Evolutionary conservation across 37 sponge, comb jelly and placozoan species (phyloP), one percentile per base, ranked within the genome.

Genomic region (Bolinopsis microptera): DNA sequence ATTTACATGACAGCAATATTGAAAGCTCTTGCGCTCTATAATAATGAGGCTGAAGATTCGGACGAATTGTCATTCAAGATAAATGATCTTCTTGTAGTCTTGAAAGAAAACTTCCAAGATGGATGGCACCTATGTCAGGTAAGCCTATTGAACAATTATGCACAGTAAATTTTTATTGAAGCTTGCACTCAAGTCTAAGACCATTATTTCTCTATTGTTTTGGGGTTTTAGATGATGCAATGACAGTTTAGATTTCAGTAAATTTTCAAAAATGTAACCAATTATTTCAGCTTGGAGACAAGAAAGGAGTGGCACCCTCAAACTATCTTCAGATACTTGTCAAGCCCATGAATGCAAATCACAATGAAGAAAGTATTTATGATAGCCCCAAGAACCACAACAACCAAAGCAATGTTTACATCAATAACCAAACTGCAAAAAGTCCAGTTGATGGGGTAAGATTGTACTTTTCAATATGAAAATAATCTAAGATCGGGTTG

Each of bases 11-110:
- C 61, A 48, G 5, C 80, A n/a, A 48, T 24, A 39, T 5, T 86
- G n/a, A 86, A 86, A 26, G 90, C 90, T 24, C 27, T 86, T 5
- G 90, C 90, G 8, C 41, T 86, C 24, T 86, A 86, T 86, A 41
- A 35, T 5, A 86, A 86, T 41, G 90, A 86, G 3, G 90, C 90
- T 39, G 90, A 86, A 27, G 90, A 86, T 34, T 24, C 13, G 5
- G 90, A 86, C 39, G 90, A 86, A 38, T 27, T 86, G 48, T 86
- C 90, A 0, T 86, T 86, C 90, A 86, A 86, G 36, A 38, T 86
- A 9, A 86, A 86, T 27, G 90, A 86, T 30, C 24, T 41, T 22
- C 90, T 86, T 3, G 13, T 86, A 27, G 90, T 86, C n/a, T 24
- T 86, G 8, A 16, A 86, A 27, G 90, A 86, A 27, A 86, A 86